Base-by-base conservation (phyloP, 2,888 invertebrate species). In the Dugesia japonica region DNA sequence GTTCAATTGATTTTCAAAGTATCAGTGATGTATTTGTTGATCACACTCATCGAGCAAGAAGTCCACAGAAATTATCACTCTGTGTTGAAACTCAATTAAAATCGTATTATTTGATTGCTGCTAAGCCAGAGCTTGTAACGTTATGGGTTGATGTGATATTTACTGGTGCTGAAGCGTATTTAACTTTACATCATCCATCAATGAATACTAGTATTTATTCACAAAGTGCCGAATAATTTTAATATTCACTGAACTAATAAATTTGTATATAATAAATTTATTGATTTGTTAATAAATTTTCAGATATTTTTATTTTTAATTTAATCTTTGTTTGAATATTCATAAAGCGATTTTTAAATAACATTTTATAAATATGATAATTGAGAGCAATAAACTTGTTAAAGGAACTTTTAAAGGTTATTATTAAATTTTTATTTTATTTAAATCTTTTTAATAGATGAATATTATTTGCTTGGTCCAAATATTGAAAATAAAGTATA, bases 11-110 rank as follows among this genome's bases (percentile, higher is more conserved):
- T n/a, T 56, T 56, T n/a, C 56, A 56, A 56, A 56, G 17, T 23
- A 56, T 56, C 56, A 56, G 56, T 56, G 56, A 56, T 56, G 56
- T 56, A 20, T 56, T 56, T 56, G 56, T 56, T 56, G 56, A 56
- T n/a, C 56, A 56, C n/a, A 56, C 56, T 13, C 56, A 56, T 56
- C 4, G 56, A 56, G 56, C 20, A n/a, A 56, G 23, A 56, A 56
- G 23, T 56, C 56, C 56, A 7, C 56, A 56, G n/a, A 56, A 56
- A 56, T 56, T 56, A 56, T 56, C 56, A 20, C 23, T 56, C 7
- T 56, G 56, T 56, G 56, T 56, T 56, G 56, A 56, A 23, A 56
- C 56, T 56, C 56, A 56, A 13, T 13, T 56, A 9, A 56, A 56
- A 23, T 56, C 56, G 17, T 56, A 56, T 56, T 72, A 56, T 56